Conservation (phyloP, 2,113 vertebrate genomes). For the Calidris pugnax region DNA sequence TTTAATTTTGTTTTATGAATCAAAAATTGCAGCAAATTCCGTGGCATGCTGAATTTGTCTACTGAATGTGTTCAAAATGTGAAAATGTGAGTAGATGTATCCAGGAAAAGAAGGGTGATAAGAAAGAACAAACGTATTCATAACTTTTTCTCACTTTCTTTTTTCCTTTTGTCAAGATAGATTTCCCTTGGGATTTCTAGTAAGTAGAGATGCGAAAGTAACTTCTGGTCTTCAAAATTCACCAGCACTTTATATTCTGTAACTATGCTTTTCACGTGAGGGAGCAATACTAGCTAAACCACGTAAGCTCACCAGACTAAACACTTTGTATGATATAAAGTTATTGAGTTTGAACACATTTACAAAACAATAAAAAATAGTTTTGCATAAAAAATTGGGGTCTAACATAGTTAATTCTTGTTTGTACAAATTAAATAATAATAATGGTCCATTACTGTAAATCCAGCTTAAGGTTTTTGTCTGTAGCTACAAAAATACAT, state of each 20-base stretch:
- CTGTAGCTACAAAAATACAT: neutral
- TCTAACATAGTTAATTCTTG: neutral
- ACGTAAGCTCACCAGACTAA: neutral
- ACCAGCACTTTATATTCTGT: neutral
- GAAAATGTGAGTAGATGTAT: neutral
- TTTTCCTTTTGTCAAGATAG: neutral
- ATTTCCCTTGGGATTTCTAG: neutral
- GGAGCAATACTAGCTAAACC: neutral
- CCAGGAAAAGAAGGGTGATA: neutral
- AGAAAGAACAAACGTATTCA: neutral
- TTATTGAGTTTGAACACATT: neutral
- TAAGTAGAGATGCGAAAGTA: neutral
- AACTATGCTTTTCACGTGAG: neutral
- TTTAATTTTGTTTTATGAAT: neutral
- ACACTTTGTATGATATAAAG: fast-evolving
- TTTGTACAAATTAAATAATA: neutral
- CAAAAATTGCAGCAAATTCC: neutral
- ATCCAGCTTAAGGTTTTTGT: neutral
- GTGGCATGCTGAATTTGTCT: neutral
- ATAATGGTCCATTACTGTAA: neutral
- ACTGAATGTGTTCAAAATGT: neutral
- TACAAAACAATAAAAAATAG: neutral
- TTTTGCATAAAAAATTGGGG: neutral
- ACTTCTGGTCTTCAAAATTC: neutral
- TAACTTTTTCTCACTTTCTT: neutral